Evolutionary conservation across 2,113 vertebrate species (phyloP).

Genomic region (Dromaius novaehollandiae): DNA sequence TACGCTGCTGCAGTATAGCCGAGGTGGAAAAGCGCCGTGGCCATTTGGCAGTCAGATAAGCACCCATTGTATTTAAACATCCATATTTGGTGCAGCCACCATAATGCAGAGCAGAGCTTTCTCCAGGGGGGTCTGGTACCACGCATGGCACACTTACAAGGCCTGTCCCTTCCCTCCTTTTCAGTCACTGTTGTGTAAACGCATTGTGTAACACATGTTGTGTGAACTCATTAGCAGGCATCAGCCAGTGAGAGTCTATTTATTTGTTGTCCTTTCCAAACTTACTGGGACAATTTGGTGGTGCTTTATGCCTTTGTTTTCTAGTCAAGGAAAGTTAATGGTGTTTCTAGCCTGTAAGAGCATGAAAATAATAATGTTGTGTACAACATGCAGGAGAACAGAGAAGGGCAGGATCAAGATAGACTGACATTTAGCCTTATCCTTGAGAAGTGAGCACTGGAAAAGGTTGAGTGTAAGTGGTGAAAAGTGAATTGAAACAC

Average conservation of each 20-base stretch:
- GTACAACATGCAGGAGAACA: background rate
- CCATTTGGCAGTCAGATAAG: background rate
- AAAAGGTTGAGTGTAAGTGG: background rate
- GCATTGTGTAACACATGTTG: background rate
- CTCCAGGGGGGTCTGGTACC: background rate
- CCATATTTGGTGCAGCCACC: background rate
- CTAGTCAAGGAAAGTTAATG: background rate
- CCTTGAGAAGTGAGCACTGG: background rate
- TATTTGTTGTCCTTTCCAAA: background rate
- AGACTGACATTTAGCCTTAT: background rate
- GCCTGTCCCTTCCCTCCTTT: background rate
- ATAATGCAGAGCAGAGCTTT: background rate
- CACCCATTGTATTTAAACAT: background rate
- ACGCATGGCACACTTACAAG: background rate
- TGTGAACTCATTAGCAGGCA: background rate
- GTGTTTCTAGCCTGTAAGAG: background rate
- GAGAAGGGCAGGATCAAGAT: background rate
- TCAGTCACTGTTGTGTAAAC: constrained; percentile 3
- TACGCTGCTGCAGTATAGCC: background rate
- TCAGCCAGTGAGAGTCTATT: background rate
- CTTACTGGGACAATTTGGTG: background rate
- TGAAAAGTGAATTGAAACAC: background rate
- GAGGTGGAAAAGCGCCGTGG: constrained; percentile 18
- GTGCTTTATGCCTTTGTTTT: background rate
- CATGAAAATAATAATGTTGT: background rate